Base-by-base conservation (phyloP, 2,113 vertebrate genomes). In the Patagioenas fasciata region DNA sequence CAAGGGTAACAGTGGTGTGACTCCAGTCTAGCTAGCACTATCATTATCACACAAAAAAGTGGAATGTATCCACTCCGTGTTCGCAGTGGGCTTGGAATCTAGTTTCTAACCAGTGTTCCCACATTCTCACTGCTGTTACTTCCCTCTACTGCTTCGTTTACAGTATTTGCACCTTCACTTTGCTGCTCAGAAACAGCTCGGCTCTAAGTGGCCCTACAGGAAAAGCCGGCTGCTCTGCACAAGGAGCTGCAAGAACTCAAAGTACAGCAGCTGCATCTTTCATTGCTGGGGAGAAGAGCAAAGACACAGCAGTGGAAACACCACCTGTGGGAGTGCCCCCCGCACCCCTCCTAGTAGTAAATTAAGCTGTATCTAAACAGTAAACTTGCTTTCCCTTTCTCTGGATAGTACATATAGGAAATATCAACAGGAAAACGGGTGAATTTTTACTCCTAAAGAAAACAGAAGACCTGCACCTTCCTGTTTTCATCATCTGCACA, bases 1-100 rank as follows among this genome's bases (percentile, higher is more conserved):
- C 18, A 16, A 20, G 14, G 8, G 12, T 9, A 88, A 42, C 0
- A 19, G 23, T 19, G 10, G 0, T 3, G 3, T 29, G 29, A 53
- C 29, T 28, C 29, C 15, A 34, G 51, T 18, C 50, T 47, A 58
- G 36, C 29, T 36, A 34, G 25, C 2, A 65, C 14, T 14, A 54
- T 29, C 28, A 12, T 31, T 26, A 60, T 6, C 29, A 88, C 62
- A 56, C 13, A 23, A 29, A 21, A 10, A 15, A 70, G 26, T 4
- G 13, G 10, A 18, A 32, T 3, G 10, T 26, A 42, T 23, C 56
- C 1, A 31, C 47, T 23, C 36, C 3, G 36, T 11, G 36, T 28
- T 74, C 87, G 62, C 82, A 61, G 31, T 0, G 54, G 54, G 40
- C 90, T 81, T 28, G 38, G 65, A 24, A 14, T 60, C 34, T 24